Conservation (phyloP, 2,113 vertebrate genomes). For the Cisticola juncidis region DNA sequence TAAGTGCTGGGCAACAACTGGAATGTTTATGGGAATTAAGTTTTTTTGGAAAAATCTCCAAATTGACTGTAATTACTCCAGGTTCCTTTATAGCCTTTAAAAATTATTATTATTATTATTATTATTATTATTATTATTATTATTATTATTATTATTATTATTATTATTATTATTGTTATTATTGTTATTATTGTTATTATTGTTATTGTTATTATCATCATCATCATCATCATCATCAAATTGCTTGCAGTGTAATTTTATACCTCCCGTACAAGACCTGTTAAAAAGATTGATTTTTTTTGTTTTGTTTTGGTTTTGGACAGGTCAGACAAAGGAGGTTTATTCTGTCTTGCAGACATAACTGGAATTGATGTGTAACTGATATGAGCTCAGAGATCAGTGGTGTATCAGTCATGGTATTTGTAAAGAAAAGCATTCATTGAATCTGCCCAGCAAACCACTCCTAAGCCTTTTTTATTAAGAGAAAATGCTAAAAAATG, state of each 20-base stretch:
- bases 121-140: too few relatives aligned
- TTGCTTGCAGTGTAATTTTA: not conserved
- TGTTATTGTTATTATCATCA: too few relatives aligned
- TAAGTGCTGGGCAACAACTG: not conserved
- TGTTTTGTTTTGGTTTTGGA: not conserved
- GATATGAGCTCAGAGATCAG: not conserved
- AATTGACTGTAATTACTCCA: not conserved
- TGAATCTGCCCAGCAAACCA: not conserved
- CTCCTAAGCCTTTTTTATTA: not conserved
- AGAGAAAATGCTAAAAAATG: not conserved
- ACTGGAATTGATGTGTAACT: not conserved
- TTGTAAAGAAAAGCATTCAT: not conserved
- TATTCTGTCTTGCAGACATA: not conserved
- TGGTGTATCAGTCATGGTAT: not conserved
- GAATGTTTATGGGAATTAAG: slow-evolving; percentile 12
- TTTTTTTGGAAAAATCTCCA: not conserved
- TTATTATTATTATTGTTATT: too few relatives aligned
- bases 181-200: too few relatives aligned
- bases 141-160: too few relatives aligned
- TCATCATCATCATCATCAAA: too few relatives aligned
- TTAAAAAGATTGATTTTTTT: not conserved
- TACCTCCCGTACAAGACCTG: not conserved
- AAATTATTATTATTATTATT: not conserved
- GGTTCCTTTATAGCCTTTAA: not conserved
- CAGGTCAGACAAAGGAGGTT: not conserved